These are phyloP conservation scores for Pelobates cultripes DNA, from an alignment of 2,797 vertebrate species.

Conservation along the genomic window DNA sequence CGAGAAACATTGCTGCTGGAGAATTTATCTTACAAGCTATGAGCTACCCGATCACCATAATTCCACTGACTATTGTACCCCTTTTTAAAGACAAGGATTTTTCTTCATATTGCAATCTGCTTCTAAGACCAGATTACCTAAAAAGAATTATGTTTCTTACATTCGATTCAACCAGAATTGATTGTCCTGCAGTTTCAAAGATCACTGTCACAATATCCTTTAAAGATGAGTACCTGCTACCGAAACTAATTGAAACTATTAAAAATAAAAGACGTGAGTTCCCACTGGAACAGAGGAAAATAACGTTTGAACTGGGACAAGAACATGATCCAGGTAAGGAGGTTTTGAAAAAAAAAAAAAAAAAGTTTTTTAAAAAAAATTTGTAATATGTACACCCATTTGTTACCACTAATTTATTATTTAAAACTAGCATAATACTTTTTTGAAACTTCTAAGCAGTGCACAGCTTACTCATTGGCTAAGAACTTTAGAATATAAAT, in stretches of 20 bases:
- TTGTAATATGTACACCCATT: too few species aligned
- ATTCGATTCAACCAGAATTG: conserved; percentile 26
- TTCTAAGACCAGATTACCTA: conserved; percentile 34
- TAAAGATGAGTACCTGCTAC: conserved; percentile 4
- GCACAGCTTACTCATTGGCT: too few species aligned
- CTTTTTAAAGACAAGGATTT: conserved; percentile 40
- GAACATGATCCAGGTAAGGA: conserved; percentile 17
- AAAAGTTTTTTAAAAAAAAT: too few species aligned
- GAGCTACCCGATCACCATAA: conserved; percentile 43
- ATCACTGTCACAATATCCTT: conserved; percentile 25
- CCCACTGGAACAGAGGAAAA: conserved; percentile 20
- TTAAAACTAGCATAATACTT: too few species aligned
- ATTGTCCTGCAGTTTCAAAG: conserved; percentile 3
- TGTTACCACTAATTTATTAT: too few species aligned
- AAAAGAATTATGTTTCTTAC: conserved; percentile 46
- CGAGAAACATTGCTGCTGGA: conserved; percentile 47
- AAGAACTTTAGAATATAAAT: too few species aligned
- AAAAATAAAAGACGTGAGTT: neutral
- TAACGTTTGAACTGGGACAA: neutral
- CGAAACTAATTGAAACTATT: conserved; percentile 38
- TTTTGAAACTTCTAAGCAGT: too few species aligned
- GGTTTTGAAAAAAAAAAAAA: too few species aligned
- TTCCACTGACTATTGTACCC: conserved; percentile 45
- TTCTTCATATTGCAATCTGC: neutral
- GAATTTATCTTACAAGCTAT: conserved; percentile 20